Conservation (phyloP, 2,888 invertebrate genomes). For the Tenthredo notha region DNA sequence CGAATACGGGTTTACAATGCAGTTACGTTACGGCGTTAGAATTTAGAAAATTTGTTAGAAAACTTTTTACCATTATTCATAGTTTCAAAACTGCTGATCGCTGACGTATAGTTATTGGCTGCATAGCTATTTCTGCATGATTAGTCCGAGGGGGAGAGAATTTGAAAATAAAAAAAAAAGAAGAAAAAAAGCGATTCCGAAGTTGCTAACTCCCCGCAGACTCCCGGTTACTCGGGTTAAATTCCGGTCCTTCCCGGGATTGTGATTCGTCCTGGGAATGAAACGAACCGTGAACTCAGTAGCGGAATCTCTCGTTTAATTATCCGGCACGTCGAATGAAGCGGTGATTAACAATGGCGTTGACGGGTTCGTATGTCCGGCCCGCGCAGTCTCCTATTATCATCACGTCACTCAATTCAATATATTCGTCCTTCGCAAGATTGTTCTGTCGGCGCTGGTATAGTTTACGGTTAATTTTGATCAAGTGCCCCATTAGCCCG, state of each 20-base stretch:
- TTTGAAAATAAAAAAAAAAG: not conserved
- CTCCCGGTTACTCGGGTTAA: conserved; percentile 29
- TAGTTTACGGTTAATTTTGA: conserved; percentile 14
- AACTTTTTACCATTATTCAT: not conserved
- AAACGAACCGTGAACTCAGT: conserved; percentile 41
- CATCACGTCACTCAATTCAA: conserved; percentile 49
- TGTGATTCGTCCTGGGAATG: conserved; percentile 24
- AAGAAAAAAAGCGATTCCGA: not conserved
- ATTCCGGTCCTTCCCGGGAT: conserved; percentile 22
- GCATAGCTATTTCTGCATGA: not conserved
- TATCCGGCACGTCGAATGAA: conserved; percentile 43
- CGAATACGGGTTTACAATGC: not conserved
- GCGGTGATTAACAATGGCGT: conserved; percentile 51
- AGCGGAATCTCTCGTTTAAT: conserved; percentile 49
- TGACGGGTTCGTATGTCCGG: conserved; percentile 50
- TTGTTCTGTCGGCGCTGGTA: not conserved
- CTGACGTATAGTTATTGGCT: not conserved
- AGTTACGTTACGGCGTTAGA: not conserved
- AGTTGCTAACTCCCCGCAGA: not conserved
- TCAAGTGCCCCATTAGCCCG: not conserved
- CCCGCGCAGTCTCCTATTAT: conserved; percentile 19
- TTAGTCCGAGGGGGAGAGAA: not conserved
- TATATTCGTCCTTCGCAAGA: conserved; percentile 39
- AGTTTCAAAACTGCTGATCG: conserved; percentile 8
- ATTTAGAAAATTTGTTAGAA: not conserved